Conservation (phyloP, 1,140 invertebrate species). For the Meteorus sp. region DNA sequence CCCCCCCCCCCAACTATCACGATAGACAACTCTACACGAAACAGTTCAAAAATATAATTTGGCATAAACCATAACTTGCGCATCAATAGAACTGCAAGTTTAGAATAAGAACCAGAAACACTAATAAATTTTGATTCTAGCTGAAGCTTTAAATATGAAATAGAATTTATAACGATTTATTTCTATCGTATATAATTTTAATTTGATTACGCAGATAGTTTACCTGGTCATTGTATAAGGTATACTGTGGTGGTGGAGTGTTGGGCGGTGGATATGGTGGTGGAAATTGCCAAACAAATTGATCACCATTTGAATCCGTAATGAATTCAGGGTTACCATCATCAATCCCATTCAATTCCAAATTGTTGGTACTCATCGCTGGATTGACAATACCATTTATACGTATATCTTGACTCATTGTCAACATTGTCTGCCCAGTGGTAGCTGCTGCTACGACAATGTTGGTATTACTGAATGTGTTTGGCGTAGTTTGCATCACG, state of each 20-base stretch:
- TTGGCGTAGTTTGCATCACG: slow-evolving; percentile 40
- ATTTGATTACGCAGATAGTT: slow-evolving; percentile 32
- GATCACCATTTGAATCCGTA: slow-evolving; percentile 58
- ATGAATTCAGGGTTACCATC: slow-evolving; percentile 28
- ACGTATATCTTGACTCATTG: slow-evolving; percentile 28
- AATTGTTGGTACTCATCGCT: slow-evolving; percentile 21
- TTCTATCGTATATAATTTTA: too few species aligned
- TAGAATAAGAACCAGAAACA: too few species aligned
- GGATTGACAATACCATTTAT: slow-evolving; percentile 28
- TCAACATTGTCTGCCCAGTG: slow-evolving; percentile 21
- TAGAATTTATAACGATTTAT: too few species aligned
- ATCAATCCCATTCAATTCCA: slow-evolving; percentile 23
- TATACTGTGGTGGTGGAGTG: slow-evolving; percentile 67
- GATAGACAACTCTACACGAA: too few species aligned
- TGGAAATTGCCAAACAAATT: slow-evolving; percentile 78
- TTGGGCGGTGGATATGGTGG: slow-evolving; percentile 63
- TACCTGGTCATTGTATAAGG: slow-evolving; percentile 81
- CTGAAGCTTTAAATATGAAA: too few species aligned
- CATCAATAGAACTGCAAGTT: too few species aligned
- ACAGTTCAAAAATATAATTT: too few species aligned
- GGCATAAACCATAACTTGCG: too few species aligned
- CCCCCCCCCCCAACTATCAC: too few species aligned
- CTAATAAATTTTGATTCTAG: too few species aligned
- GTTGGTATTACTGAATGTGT: too few species aligned
- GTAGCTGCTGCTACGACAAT: slow-evolving; percentile 33